Evolutionary conservation across 2,113 vertebrate species (phyloP), one percentile per base, ranked within the genome.

Genomic region (Hippoglossus stenolepis): DNA sequence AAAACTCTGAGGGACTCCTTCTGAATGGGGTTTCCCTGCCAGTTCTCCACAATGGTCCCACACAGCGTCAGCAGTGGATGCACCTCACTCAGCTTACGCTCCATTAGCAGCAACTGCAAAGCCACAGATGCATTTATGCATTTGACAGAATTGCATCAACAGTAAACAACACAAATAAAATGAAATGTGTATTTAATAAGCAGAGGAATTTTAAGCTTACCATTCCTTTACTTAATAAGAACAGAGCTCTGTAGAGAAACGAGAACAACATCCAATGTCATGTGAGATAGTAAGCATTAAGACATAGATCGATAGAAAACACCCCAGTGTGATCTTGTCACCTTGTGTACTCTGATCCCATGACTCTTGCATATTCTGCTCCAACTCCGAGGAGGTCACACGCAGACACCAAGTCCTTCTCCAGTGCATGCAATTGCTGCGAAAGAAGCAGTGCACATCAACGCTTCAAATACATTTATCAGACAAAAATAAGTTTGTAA

Each of bases 1-100:
- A 98, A 98, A 0, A 98, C 97, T 0, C 96, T 87, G 0, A 98
- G 79, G 0, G 96, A 97, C 87, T 98, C 96, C 63, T 98, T 98
- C 92, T 98, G 96, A 86, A 98, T 97, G 82, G 96, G 96, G 74
- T 98, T 98, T 1, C 97, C 97, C 76, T 97, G 97, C 97, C 97
- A 98, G 88, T 96, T 97, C 77, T 98, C 97, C 24, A 98, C 96
- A 0, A 98, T 97, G 82, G 97, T 96, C 61, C 97, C 97, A 0
- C 97, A 98, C 3, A 97, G 93, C 0, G 96, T 97, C 31, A 98
- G 95, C 77, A 98, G 92, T 0, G 97, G 96, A 49, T 98, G 97
- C 2, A 98, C 96, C 85, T 98, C 97, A 62, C 96, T 96, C 70
- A 98, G 92, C 87, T 98, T 98, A 24, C 95, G 87, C 83, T 98